A percentile compares a stretch with the other conserved stretches of the same genome.
phyloP scores from a whole-genome alignment of 2,797 vertebrate genomes.

The Macrochelys suwanniensis region DNA sequence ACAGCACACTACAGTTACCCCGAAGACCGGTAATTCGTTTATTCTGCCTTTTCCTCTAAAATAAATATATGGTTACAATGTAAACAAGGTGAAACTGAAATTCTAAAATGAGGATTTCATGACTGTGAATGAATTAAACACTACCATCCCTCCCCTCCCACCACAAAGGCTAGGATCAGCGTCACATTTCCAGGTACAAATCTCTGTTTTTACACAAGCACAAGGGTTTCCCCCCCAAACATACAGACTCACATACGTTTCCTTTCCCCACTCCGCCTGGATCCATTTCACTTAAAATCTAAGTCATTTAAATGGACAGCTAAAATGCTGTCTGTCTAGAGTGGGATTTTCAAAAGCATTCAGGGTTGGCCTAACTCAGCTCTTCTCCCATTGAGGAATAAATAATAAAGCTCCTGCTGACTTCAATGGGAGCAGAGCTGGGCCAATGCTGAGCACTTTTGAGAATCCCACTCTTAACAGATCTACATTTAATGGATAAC shows the following conservation, averaged over 20 bases:
- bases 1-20: neutral
- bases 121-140: neutral
- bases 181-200: neutral
- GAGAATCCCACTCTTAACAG: neutral
- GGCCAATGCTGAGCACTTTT: rapidly evolving
- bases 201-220: neutral
- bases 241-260: neutral
- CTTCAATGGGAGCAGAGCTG: neutral
- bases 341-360: neutral
- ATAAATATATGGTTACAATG: neutral
- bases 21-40: neutral
- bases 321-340: rapidly evolving
- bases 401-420: neutral
- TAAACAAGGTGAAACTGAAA: neutral
- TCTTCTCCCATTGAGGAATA: neutral
- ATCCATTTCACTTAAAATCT: neutral
- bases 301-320: neutral
- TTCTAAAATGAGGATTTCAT: neutral
- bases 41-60: neutral
- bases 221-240: neutral
- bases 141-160: neutral
- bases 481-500: rapidly evolving
- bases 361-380: rapidly evolving
- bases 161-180: neutral
- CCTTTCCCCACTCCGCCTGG: neutral